phyloP scores from a whole-genome alignment of 2,113 vertebrate species.

The Mus musculus region DNA sequence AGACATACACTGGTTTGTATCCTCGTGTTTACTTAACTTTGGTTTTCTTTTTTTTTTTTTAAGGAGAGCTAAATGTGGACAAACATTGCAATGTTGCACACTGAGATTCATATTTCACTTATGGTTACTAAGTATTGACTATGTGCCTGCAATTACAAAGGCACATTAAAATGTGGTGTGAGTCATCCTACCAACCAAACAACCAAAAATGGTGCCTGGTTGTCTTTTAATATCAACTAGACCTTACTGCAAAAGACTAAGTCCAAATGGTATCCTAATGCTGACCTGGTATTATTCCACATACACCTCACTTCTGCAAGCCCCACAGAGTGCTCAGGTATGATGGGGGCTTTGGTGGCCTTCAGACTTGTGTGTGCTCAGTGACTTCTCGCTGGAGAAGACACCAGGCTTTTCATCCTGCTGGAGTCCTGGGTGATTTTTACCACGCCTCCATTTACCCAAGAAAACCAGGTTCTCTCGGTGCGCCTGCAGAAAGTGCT shows the following conservation, averaged over 20 bases:
- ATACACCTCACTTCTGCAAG: not conserved
- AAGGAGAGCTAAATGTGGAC: not conserved
- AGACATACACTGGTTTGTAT: not conserved
- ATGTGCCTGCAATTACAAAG: not conserved
- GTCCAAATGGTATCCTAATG: not conserved
- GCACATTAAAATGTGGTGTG: not conserved
- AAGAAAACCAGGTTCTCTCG: not conserved
- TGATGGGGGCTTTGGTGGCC: not conserved
- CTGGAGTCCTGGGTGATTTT: not conserved
- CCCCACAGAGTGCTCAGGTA: fast-evolving
- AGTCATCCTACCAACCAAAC: not conserved
- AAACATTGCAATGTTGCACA: not conserved
- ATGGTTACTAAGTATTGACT: not conserved
- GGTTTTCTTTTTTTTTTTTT: not conserved
- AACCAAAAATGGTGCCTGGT: not conserved
- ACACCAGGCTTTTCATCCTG: not conserved
- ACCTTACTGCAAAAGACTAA: not conserved
- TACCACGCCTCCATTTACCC: not conserved
- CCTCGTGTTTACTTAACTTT: not conserved
- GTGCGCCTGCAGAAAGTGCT: slow-evolving; percentile 32
- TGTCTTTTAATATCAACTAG: not conserved
- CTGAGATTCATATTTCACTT: not conserved
- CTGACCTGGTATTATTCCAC: too few species aligned
- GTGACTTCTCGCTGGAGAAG: not conserved
- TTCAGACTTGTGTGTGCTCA: not conserved